Evolutionary conservation across 1,140 invertebrate species (phyloP), one percentile per base, ranked within the genome.

Genomic region (Drosophila pseudoananassae): DNA sequence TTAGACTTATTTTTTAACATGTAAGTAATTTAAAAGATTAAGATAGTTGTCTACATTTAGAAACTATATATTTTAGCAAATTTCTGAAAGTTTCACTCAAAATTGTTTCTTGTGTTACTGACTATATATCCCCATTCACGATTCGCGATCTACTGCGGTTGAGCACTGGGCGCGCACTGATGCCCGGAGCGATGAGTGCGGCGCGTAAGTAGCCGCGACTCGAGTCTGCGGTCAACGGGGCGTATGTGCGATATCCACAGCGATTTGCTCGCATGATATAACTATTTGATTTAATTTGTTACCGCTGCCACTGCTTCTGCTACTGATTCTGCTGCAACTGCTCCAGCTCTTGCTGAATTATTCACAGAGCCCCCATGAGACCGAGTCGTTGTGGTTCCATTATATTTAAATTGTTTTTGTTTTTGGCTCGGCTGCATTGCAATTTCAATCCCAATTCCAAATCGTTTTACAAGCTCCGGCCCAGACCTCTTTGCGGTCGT

Each of bases 211-310:
- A 89, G 84, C 71, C 25, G 10, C 43, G 36, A 46, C 45, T 58
- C 50, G 55, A 33, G 53, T 68, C 45, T 57, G 69, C 65, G 78
- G 75, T 66, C 76, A 79, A 83, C 72, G 83, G 66, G 72, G 84
- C 84, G 83, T 88, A 88, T 88, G 84, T 88, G 84, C 72, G 83
- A 88, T 88, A 87, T 88, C 66, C 75, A 76, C 60, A 61, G 72
- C 83, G 84, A 88, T 88, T 88, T 83, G 83, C 81, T 88, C 76
- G 84, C 83, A 88, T 88, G 83, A 88, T 88, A 88, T 83, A 88
- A 88, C 83, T 88, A 83, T 88, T 88, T 88, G 78, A 88, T 88
- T 88, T 88, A 88, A 88, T 88, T 88, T 88, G 76, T 64, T 14
- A 50, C 45, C 25, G 17, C 59, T 20, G 38, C 38, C 20, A 40